Conservation (phyloP, 2,797 vertebrate species). For the Loris lydekkerianus region DNA sequence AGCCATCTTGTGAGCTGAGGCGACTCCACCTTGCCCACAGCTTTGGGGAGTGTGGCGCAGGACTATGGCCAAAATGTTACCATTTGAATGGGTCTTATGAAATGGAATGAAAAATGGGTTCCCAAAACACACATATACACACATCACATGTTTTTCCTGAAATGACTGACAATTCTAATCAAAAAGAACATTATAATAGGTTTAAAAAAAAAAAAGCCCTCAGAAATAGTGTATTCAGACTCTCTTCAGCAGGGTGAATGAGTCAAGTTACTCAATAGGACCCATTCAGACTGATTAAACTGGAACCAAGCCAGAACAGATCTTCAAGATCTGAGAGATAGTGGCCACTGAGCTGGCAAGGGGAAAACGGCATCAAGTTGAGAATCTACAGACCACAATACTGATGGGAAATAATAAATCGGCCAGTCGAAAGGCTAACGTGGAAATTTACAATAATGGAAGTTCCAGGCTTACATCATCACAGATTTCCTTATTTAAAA, state of each 20-base stretch:
- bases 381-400: background rate
- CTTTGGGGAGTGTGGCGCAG: conserved; percentile 85
- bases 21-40: conserved; percentile 86
- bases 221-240: conserved; percentile 75
- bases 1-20: conserved; percentile 87
- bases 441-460: background rate
- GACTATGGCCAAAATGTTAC: conserved; percentile 75
- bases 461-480: background rate
- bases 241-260: conserved; percentile 77
- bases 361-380: conserved; percentile 5
- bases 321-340: conserved; percentile 77
- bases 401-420: conserved; percentile 7
- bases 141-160: conserved; percentile 31
- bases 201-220: background rate
- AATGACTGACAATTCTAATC: conserved; percentile 67
- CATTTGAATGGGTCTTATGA: conserved; percentile 69
- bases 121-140: conserved; percentile 45
- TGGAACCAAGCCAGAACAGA: conserved; percentile 76
- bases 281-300: conserved; percentile 82
- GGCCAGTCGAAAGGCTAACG: background rate
- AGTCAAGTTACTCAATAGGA: conserved; percentile 80
- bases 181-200: conserved; percentile 70
- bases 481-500: conserved; percentile 71
- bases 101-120: conserved; percentile 75
- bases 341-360: conserved; percentile 63